Evolutionary conservation across 2,113 vertebrate species (phyloP).

Genomic region (Rostratula benghalensis): DNA sequence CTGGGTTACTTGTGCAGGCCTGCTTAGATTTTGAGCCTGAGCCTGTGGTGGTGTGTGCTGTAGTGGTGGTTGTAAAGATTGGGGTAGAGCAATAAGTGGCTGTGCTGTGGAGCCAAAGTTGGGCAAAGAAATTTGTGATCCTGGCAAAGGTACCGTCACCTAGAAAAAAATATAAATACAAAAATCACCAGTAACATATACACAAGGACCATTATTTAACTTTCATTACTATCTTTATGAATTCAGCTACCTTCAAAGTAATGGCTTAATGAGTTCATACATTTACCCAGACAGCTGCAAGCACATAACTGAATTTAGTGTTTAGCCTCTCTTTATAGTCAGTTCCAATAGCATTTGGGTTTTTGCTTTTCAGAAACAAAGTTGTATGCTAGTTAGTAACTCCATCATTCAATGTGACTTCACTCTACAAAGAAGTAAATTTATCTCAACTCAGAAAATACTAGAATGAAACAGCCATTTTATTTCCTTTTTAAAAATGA

Average conservation of each 20-base stretch:
- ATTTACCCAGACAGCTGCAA: background rate
- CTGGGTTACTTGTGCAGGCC: constrained; percentile 88
- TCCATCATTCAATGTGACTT: background rate
- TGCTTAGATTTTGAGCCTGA: constrained; percentile 86
- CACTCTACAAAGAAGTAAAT: background rate
- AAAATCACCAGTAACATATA: constrained; percentile 10
- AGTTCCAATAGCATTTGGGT: background rate
- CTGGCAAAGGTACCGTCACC: constrained; percentile 91
- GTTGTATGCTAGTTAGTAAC: background rate
- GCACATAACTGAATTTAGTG: background rate
- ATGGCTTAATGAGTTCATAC: background rate
- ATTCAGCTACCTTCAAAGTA: background rate
- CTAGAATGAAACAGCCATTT: background rate
- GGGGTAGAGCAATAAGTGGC: constrained; percentile 90
- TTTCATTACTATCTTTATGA: background rate
- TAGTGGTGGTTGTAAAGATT: constrained; percentile 82
- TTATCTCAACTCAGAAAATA: background rate
- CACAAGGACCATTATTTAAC: background rate
- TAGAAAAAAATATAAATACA: constrained; percentile 50
- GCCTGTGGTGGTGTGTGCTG: constrained; percentile 88
- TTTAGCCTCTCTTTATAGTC: background rate
- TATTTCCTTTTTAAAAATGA: background rate
- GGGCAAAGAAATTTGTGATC: constrained; percentile 91
- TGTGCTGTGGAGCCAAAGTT: constrained; percentile 95
- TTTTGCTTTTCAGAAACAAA: background rate